Conservation (phyloP, 2,113 vertebrate species). For the Xiphias gladius region DNA sequence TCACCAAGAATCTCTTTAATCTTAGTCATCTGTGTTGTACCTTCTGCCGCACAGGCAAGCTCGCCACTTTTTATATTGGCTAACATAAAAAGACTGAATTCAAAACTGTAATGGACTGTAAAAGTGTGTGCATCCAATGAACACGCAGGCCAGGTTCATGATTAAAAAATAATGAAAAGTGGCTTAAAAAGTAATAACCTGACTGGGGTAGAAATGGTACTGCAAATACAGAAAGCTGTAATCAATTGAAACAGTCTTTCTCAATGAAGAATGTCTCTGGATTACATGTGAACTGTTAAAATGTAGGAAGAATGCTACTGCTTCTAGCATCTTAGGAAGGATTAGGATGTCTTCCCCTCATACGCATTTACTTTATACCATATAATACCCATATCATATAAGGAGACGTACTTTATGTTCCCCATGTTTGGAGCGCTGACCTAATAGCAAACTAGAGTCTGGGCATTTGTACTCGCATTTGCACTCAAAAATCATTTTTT, state of each 20-base stretch:
- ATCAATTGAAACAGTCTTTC: not conserved
- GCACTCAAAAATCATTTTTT: too few relatives aligned
- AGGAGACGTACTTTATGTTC: too few relatives aligned
- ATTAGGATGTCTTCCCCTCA: too few relatives aligned
- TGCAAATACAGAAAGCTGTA: not conserved
- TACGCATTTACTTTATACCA: too few relatives aligned
- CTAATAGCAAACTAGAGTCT: too few relatives aligned
- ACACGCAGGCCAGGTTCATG: not conserved
- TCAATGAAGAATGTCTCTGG: not conserved
- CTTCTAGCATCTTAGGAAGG: not conserved
- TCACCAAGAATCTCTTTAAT: constrained; percentile 17
- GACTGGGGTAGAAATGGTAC: not conserved
- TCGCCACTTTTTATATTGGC: not conserved
- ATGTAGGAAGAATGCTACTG: not conserved
- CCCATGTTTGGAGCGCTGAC: too few relatives aligned
- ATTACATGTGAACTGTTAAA: not conserved
- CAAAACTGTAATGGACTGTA: not conserved
- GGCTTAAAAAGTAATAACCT: not conserved
- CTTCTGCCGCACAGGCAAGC: not conserved
- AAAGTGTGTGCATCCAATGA: not conserved
- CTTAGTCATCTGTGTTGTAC: not conserved
- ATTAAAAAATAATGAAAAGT: not conserved
- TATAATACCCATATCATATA: too few relatives aligned
- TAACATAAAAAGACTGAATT: not conserved
- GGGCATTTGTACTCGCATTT: too few relatives aligned